Base-by-base conservation (phyloP, 1,140 invertebrate species). In the Mizuhopecten yessoensis region DNA sequence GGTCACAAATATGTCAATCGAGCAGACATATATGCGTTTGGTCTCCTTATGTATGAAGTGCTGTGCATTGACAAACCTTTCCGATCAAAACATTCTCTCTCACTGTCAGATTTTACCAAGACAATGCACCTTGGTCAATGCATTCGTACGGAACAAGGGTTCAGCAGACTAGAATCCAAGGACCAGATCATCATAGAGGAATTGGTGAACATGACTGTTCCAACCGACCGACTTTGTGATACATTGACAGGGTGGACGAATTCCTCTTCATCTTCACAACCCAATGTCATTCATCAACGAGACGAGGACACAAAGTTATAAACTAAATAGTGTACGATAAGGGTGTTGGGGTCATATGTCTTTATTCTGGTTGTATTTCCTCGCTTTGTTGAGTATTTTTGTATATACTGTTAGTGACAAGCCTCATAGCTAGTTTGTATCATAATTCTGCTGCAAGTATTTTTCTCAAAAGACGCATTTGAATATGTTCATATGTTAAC, bases 11-110 rank as follows among this genome's bases (percentile, higher is more conserved):
- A 95, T 87, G 87, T 87, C 20, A 17, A 92, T 0, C 89, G 92
- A 0, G 94, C 93, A 15, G 95, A 95, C 89, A 91, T 95, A 13
- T 95, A 95, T 75, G 92, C 93, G 13, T 92, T 95, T 87, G 94
- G 94, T 17, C 92, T 95, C 1, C 33, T 95, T 10, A 45, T 94
- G 17, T 94, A 90, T 86, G 95, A 95, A 49, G 29, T 95, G 29
- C 88, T 94, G 0, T 91, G 92, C 0, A 87, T 88, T 20, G 15
- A 34, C 0, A 88, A 87, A 15, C 91, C 92, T 29, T 94, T 92
- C 39, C 39, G 89, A 86, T 75, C 57, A 75, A 29, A 29, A 75
- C 57, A 75, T 75, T 29, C 42, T 17, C 42, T 45, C 10, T 1
- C 23, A n/a, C n/a, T 75, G 57, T 75, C n/a, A 29, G 57, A 75